phyloP scores from a whole-genome alignment of 2,888 invertebrate species.

The Archips crataeganus region DNA sequence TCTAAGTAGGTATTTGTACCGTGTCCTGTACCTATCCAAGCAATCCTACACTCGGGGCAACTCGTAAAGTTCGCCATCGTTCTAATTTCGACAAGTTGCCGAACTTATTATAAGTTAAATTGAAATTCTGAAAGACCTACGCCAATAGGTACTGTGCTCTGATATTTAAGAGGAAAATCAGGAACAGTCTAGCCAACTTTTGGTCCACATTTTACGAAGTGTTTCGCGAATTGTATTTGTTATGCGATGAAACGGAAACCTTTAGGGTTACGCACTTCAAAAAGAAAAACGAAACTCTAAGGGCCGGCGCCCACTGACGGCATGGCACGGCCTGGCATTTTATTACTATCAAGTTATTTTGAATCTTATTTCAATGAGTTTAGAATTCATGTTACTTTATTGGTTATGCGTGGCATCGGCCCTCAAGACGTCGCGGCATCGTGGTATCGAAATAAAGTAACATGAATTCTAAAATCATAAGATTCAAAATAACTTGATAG shows the following conservation, averaged over 20 bases:
- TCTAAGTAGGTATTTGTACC: conserved; percentile 30
- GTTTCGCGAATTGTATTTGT: conserved; percentile 51
- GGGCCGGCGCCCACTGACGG: too few species aligned
- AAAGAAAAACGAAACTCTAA: background rate
- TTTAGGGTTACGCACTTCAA: conserved; percentile 4
- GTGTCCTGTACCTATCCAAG: conserved; percentile 47
- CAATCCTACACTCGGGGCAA: conserved; percentile 27
- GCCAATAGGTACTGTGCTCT: conserved; percentile 52
- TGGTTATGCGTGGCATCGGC: too few species aligned
- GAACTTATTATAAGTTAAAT: conserved; percentile 79
- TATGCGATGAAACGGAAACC: conserved; percentile 45
- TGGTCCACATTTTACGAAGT: conserved; percentile 49
- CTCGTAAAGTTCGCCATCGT: conserved; percentile 33
- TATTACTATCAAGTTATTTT: too few species aligned
- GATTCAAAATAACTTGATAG: too few species aligned
- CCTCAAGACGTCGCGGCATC: too few species aligned
- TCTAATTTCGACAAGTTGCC: conserved; percentile 69
- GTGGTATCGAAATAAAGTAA: too few species aligned
- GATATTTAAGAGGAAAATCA: conserved; percentile 55
- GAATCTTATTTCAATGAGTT: too few species aligned
- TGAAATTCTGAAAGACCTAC: conserved; percentile 69
- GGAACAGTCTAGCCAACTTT: conserved; percentile 49
- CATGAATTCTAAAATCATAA: too few species aligned
- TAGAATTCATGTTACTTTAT: too few species aligned
- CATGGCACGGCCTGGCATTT: too few species aligned